A percentile compares a stretch with the other conserved stretches of the same genome.
These are phyloP conservation scores for Macrotis lagotis DNA, from an alignment of 2,113 vertebrate genomes.

Conservation along the genomic window DNA sequence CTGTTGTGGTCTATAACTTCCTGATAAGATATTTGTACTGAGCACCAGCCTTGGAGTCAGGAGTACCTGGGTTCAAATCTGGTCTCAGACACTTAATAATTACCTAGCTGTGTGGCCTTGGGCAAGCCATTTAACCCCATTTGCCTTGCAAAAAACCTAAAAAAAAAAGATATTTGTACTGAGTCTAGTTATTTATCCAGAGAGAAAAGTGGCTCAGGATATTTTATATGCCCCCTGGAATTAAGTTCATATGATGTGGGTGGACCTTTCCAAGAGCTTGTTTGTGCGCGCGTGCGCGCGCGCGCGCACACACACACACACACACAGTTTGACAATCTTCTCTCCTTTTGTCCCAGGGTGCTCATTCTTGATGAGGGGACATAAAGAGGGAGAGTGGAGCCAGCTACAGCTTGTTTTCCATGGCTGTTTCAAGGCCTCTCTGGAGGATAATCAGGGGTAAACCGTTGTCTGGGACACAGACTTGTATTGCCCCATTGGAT, in stretches of 20 bases:
- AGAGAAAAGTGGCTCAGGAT: background rate
- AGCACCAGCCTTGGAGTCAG: no score
- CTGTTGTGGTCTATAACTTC: background rate
- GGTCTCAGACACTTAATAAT: no score
- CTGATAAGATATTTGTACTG: background rate
- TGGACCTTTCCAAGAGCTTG: background rate
- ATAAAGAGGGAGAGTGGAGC: background rate
- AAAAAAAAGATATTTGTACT: background rate
- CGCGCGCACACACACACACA: background rate
- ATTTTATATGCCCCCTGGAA: background rate
- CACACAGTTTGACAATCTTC: background rate
- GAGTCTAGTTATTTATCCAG: background rate
- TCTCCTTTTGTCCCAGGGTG: background rate
- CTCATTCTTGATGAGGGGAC: background rate
- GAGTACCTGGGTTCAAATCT: no score
- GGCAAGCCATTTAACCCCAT: no score
- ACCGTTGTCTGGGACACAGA: background rate
- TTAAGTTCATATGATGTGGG: background rate
- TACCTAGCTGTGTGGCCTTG: no score
- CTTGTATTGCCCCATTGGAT: background rate
- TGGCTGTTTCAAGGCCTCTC: background rate
- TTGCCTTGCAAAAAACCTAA: no score
- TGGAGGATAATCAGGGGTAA: background rate
- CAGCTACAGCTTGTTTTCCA: background rate
- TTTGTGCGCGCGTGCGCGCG: background rate